Base-by-base conservation (phyloP, 2,888 invertebrate genomes). In the Tetheella fluctuosa region DNA sequence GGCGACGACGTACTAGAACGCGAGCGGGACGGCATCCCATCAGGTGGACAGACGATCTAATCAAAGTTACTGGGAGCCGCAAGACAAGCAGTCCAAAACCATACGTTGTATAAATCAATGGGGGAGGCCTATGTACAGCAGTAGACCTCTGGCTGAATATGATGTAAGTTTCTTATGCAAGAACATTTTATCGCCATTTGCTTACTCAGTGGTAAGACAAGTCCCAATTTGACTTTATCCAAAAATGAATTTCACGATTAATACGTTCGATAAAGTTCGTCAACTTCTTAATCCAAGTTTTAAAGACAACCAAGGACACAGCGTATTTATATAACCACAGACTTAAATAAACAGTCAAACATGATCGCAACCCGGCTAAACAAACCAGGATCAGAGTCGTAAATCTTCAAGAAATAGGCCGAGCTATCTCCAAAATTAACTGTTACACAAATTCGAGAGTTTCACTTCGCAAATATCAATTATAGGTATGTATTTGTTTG, bases 361-460 rank as follows among this genome's bases (percentile, higher is more conserved):
- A 48, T 20, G 48, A 48, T 48, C 48, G 48, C 8, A 20, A 4
- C 48, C 48, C 8, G 20, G 48, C 20, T 10, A 48, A 48, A 20
- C 48, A 57, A 42, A 39, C 57, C 15, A 37, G 39, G 57, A 57
- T 57, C 37, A 39, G 5, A 39, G 23, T 57, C 57, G 42, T 57
- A 57, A 57, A 57, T 57, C 57, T 39, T 13, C 23, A 23, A 39
- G 34, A 39, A 23, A 57, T 42, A 57, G 39, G 56, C 56, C 56
- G 42, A 39, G 23, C 48, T 20, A 48, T 48, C 48, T 48, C 20
- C 48, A 48, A 48, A 48, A 48, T 48, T 48, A 20, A 48, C 48
- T 20, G 48, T 20, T 48, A 48, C 48, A 48, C 48, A 48, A 48
- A 48, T 48, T 48, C 48, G 17, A 20, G 39, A 39, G 48, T 20